A percentile compares a stretch with the other conserved stretches of the same genome.
Evolutionary conservation across 2,113 vertebrate genomes (phyloP).

Genomic region (Uria lomvia): DNA sequence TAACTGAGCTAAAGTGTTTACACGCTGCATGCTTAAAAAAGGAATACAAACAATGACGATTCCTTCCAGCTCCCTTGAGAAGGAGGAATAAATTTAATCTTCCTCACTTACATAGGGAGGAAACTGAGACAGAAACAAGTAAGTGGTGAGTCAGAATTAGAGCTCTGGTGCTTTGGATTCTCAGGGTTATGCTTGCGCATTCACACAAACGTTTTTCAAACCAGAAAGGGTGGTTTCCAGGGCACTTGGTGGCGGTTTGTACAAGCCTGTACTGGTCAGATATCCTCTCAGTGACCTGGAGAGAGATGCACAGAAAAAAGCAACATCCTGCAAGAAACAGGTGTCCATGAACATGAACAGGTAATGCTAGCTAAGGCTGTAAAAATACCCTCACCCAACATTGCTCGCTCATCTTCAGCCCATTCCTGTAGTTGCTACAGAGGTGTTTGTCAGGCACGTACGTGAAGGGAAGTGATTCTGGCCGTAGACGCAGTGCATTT

Average conservation of each 20-base stretch:
- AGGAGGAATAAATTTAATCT: background rate
- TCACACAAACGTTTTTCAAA: background rate
- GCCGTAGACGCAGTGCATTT: rapidly evolving
- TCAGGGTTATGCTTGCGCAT: rapidly evolving
- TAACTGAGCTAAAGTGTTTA: background rate
- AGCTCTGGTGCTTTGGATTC: background rate
- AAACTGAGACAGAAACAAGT: background rate
- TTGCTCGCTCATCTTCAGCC: background rate
- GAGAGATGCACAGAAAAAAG: background rate
- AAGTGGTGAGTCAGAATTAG: constrained; percentile 2
- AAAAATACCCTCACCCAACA: background rate
- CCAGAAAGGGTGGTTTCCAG: background rate
- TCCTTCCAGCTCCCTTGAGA: background rate
- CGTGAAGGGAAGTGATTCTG: background rate
- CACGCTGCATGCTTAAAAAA: background rate
- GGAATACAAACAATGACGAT: background rate
- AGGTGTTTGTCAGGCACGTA: rapidly evolving
- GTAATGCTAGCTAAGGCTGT: background rate
- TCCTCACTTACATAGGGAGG: background rate
- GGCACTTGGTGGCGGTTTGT: background rate
- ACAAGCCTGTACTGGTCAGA: background rate
- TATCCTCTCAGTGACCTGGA: background rate
- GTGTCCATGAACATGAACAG: background rate
- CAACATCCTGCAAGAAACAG: background rate
- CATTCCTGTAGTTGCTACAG: background rate